Conservation (phyloP, 2,797 vertebrate genomes). For the Hoplostethus mediterraneus region DNA sequence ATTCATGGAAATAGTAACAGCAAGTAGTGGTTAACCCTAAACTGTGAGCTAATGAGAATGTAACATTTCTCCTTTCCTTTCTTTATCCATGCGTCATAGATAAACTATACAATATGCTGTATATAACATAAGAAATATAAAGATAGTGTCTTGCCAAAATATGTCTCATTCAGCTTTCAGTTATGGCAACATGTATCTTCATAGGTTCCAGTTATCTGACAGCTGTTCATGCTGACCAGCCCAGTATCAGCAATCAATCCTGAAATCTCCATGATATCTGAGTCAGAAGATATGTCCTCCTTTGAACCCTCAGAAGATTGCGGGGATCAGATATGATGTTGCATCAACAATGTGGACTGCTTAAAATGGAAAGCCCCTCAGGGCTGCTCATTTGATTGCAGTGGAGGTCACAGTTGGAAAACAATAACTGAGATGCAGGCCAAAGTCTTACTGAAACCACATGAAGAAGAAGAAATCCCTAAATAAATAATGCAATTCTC, state of each 20-base stretch:
- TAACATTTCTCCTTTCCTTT: no score
- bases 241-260: constrained; percentile 34
- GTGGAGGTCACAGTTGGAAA: constrained; percentile 25
- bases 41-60: not conserved
- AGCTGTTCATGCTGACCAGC: constrained; percentile 41
- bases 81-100: no score
- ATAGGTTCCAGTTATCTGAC: constrained; percentile 42
- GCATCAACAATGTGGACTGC: constrained; percentile 19
- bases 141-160: no score
- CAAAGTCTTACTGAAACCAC: constrained; percentile 43
- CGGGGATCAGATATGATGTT: constrained; percentile 13
- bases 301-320: constrained; percentile 17
- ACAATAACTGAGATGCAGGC: constrained; percentile 35
- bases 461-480: constrained; percentile 27
- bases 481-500: constrained; percentile 20
- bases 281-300: constrained; percentile 14
- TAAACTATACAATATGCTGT: no score
- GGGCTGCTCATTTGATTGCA: constrained; percentile 25
- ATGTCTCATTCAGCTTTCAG: no score
- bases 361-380: constrained; percentile 4
- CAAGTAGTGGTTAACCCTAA: not conserved
- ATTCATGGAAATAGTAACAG: not conserved
- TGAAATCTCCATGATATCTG: constrained; percentile 23
- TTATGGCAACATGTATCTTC: constrained; percentile 10
- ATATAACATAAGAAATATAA: no score